Evolutionary conservation across 2,113 vertebrate genomes (phyloP).

Genomic region (Neoarius graeffei): DNA sequence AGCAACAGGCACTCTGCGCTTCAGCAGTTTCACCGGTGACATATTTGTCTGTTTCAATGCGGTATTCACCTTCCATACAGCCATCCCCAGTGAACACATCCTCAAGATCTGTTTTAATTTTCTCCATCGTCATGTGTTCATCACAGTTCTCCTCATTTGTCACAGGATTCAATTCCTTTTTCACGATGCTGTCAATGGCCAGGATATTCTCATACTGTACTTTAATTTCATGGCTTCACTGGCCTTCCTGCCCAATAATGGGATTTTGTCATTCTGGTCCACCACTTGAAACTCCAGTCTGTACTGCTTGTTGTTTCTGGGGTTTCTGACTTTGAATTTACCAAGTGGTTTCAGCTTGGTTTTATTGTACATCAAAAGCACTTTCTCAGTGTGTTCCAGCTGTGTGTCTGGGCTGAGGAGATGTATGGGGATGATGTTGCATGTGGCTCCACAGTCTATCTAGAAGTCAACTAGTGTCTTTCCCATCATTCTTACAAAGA

Average conservation of each 20-base stretch:
- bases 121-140: neutral
- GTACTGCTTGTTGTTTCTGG: neutral
- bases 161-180: too few relatives aligned
- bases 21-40: neutral
- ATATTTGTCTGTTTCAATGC: neutral
- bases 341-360: neutral
- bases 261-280: too few relatives aligned
- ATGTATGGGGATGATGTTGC: neutral
- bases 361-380: neutral
- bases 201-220: conserved; percentile 13
- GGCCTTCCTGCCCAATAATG: neutral
- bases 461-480: neutral
- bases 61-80: neutral
- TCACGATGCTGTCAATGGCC: neutral
- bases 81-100: neutral
- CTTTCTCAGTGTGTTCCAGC: neutral
- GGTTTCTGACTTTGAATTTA: conserved; percentile 32
- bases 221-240: neutral
- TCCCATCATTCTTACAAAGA: neutral
- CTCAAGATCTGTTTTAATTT: neutral
- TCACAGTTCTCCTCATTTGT: too few relatives aligned
- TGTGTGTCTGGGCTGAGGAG: neutral
- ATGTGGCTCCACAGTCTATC: neutral
- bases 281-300: neutral
- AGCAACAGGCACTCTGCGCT: neutral